Evolutionary conservation across 2,113 vertebrate species (phyloP), one percentile per base, ranked within the genome.

Genomic region (Sporophila hypoxantha): DNA sequence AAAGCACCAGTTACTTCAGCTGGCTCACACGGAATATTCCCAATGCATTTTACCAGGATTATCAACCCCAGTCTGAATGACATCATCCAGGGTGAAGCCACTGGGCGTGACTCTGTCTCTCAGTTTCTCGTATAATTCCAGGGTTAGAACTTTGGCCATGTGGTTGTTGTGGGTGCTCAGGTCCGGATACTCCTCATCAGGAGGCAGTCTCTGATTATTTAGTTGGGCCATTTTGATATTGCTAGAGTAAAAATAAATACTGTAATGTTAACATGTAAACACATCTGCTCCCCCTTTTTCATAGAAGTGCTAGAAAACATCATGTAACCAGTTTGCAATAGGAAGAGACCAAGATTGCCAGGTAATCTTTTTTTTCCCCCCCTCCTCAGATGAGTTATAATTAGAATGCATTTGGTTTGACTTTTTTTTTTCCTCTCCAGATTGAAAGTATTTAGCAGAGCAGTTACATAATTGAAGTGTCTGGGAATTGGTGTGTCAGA

Each of bases 1-100:
- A 94, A 94, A 94, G 87, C 94, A 92, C 64, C 74, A 81, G 88
- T 90, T 90, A 86, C 76, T 83, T 92, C 85, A 92, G 82, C 88
- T 91, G 92, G 89, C 47, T 93, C 87, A 90, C 76, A 92, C 27
- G 57, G 60, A 93, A 83, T 53, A 91, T 8, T 95, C 83, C 81
- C 92, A 93, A 87, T 4, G 59, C 88, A 76, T 96, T 97, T 97
- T 97, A 98, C 97, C 97, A 94, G 98, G 97, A 97, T 98, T 98
- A 96, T 98, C 98, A 97, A 98, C 95, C 95, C 98, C 97, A 93
- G 97, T 97, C 96, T 97, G 97, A 97, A 98, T 98, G 96, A 96
- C 91, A 92, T 94, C 91, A 96, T 98, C 97, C 95, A 97, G 64
- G 93, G 97, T 97, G 96, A 97, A 96, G 90, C 98, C 97, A 91